Percentiles rank a stretch among this genome's conserved stretches.
Evolutionary conservation across 2,113 vertebrate species (phyloP).

Genomic region (Callaeas wilsoni): DNA sequence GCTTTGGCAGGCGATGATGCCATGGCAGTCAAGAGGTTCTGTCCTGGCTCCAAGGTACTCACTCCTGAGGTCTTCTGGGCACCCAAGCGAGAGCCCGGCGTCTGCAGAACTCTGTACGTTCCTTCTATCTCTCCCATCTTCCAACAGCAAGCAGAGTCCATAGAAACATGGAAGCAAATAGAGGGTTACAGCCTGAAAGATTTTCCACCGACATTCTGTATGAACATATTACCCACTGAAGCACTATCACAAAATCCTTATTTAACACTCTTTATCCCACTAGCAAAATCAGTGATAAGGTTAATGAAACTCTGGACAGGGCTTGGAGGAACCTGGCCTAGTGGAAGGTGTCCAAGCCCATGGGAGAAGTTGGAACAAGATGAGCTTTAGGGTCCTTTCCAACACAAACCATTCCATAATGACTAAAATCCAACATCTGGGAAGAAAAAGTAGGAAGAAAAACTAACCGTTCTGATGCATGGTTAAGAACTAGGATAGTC

Average conservation of each 20-base stretch:
- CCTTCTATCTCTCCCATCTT: slow-evolving; percentile 94
- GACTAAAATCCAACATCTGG: not conserved
- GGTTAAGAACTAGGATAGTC: not conserved
- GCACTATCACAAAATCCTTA: not conserved
- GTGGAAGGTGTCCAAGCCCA: not conserved
- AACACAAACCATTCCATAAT: not conserved
- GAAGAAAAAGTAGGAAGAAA: not conserved
- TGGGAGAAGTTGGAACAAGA: not conserved
- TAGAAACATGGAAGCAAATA: not conserved
- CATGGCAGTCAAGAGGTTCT: slow-evolving; percentile 70
- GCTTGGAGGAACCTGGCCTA: not conserved
- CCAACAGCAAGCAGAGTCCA: slow-evolving; percentile 9
- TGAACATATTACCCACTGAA: not conserved
- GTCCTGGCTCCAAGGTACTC: slow-evolving; percentile 89
- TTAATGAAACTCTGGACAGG: not conserved
- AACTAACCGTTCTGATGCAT: not conserved
- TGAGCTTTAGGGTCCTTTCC: not conserved
- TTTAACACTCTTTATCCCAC: not conserved
- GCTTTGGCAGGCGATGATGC: not conserved
- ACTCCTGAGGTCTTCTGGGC: slow-evolving; percentile 77
- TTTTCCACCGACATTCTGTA: rapidly evolving
- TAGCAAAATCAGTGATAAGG: not conserved
- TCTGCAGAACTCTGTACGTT: slow-evolving; percentile 86
- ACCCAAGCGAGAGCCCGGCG: slow-evolving; percentile 85
- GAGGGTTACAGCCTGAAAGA: not conserved